These are phyloP conservation scores for Bubalus kerabau DNA, from an alignment of 2,113 vertebrate species.

Conservation along the genomic window DNA sequence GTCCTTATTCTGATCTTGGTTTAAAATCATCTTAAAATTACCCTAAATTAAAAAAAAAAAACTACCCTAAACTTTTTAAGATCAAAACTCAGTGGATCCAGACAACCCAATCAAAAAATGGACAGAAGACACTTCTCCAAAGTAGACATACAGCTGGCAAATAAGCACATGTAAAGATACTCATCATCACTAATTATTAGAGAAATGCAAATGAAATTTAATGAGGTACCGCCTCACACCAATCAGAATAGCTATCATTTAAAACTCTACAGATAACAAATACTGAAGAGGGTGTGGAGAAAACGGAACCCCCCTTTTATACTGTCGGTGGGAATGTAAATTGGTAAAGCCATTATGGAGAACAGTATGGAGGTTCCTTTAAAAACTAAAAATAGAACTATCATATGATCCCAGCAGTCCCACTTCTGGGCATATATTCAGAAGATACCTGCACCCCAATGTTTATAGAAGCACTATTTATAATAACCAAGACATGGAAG, in stretches of 20 bases:
- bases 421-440: neutral
- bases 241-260: neutral
- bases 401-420: neutral
- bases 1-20: neutral
- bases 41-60: neutral
- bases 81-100: neutral
- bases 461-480: neutral
- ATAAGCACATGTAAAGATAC: neutral
- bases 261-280: neutral
- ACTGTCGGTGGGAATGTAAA: neutral
- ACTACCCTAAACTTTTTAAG: neutral
- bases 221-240: neutral
- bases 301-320: neutral
- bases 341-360: neutral
- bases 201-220: neutral
- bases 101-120: neutral
- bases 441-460: neutral
- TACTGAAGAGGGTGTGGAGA: neutral
- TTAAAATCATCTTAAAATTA: neutral
- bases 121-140: neutral
- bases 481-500: neutral
- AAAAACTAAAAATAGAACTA: neutral
- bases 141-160: neutral
- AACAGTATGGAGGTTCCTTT: neutral
- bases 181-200: neutral